Evolutionary conservation across 2,888 invertebrate species (phyloP).

Genomic region (Cistogaster globosa): DNA sequence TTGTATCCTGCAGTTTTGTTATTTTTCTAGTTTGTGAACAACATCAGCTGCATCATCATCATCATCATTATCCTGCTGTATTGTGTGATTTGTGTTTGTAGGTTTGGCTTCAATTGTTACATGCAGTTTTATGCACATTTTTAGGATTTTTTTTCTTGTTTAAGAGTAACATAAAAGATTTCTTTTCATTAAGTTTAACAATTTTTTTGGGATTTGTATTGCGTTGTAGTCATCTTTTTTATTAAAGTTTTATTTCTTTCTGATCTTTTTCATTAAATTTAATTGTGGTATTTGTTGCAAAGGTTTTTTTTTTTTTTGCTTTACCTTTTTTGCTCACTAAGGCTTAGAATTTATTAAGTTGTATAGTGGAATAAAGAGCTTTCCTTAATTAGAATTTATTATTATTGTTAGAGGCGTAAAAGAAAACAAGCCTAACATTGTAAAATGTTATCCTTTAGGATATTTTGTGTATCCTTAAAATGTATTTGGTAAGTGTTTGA

Average conservation of each 20-base stretch:
- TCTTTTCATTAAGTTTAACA: constrained; percentile 46
- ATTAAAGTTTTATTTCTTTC: constrained; percentile 40
- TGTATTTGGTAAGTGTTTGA: constrained; percentile 39
- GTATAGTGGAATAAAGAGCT: constrained; percentile 23
- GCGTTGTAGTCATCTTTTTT: constrained; percentile 40
- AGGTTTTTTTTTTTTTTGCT: neutral
- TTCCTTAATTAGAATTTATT: constrained; percentile 62
- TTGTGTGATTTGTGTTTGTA: constrained; percentile 29
- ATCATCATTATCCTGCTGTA: constrained; percentile 5
- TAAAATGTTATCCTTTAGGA: neutral
- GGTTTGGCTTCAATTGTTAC: constrained; percentile 50
- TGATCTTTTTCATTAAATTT: constrained; percentile 19
- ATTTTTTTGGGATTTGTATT: constrained; percentile 60
- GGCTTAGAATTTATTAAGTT: constrained; percentile 54
- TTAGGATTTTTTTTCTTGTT: neutral
- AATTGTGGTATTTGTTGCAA: constrained; percentile 56
- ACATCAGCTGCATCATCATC: constrained; percentile 57
- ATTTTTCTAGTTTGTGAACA: constrained; percentile 51
- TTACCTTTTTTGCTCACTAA: constrained; percentile 1
- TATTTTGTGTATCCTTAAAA: constrained; percentile 8
- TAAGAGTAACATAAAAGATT: constrained; percentile 15
- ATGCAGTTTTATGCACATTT: constrained; percentile 63
- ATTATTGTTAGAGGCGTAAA: constrained; percentile 19
- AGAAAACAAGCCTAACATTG: neutral
- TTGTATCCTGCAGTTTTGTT: constrained; percentile 43